These are phyloP conservation scores for Pteronotus mesoamericanus DNA, from an alignment of 2,797 vertebrate genomes.

Conservation along the genomic window DNA sequence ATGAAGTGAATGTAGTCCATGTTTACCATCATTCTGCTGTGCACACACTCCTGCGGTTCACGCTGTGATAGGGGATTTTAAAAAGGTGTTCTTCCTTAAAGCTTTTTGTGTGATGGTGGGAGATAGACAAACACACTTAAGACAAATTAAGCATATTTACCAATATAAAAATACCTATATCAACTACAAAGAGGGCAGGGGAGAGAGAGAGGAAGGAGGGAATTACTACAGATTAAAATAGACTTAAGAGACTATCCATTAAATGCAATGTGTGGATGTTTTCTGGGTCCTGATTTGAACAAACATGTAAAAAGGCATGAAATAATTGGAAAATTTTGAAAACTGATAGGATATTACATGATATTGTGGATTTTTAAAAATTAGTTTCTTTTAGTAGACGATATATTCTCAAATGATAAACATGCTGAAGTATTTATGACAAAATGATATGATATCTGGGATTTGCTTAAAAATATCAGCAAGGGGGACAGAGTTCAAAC, in stretches of 20 bases:
- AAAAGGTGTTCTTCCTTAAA: not conserved
- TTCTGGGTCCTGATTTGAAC: constrained; percentile 1
- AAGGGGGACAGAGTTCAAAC: not conserved
- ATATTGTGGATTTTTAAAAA: not conserved
- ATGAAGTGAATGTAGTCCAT: not conserved
- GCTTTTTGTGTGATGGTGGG: not conserved
- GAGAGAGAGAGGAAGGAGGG: not conserved
- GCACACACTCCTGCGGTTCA: not conserved
- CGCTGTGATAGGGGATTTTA: not conserved
- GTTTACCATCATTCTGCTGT: not conserved
- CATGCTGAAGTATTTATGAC: not conserved
- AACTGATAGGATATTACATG: not conserved
- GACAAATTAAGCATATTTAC: not conserved
- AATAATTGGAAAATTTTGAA: not conserved
- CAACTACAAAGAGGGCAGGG: not conserved
- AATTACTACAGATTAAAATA: not conserved
- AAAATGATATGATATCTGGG: not conserved
- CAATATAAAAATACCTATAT: not conserved
- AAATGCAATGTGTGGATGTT: not conserved
- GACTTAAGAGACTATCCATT: not conserved
- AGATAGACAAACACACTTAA: not conserved
- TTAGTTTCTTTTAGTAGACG: not conserved
- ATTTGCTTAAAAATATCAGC: constrained; percentile 17
- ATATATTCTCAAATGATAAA: not conserved
- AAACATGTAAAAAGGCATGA: not conserved